These are phyloP conservation scores for Acrossocheilus wenchowensis DNA, from an alignment of 2,797 vertebrate genomes.

Conservation along the genomic window DNA sequence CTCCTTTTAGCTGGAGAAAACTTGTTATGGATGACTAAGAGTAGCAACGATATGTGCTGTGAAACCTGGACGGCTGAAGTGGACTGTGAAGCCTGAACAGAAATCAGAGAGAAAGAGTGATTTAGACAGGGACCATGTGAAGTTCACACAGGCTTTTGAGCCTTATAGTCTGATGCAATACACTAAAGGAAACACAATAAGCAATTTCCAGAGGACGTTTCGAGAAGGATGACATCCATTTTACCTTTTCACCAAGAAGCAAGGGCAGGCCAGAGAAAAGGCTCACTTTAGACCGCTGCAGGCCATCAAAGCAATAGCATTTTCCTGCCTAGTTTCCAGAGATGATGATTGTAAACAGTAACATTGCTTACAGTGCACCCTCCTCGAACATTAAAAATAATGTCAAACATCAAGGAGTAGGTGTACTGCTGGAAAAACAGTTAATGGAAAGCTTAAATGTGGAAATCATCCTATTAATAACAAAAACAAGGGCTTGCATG, in stretches of 20 bases:
- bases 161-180: conserved; percentile 51
- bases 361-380: conserved; percentile 19
- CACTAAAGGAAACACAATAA: conserved; percentile 45
- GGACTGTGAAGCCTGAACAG: conserved; percentile 46
- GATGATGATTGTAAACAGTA: conserved; percentile 36
- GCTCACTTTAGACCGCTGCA: conserved; percentile 11
- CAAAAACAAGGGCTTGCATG: background rate
- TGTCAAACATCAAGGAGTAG: conserved; percentile 12
- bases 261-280: conserved; percentile 25
- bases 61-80: conserved; percentile 55
- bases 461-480: background rate
- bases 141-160: conserved; percentile 45
- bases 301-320: conserved; percentile 30
- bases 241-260: conserved; percentile 34
- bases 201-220: conserved; percentile 40
- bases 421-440: conserved; percentile 4
- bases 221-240: conserved; percentile 38
- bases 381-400: conserved; percentile 29
- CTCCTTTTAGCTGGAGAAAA: conserved; percentile 50
- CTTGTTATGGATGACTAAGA: conserved; percentile 59
- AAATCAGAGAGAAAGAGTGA: conserved; percentile 26
- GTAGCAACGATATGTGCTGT: conserved; percentile 27
- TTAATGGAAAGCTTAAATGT: background rate
- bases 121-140: conserved; percentile 28
- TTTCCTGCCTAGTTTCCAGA: conserved; percentile 27